phyloP scores from a whole-genome alignment of 2,888 invertebrate genomes.

The Taenaris catops region DNA sequence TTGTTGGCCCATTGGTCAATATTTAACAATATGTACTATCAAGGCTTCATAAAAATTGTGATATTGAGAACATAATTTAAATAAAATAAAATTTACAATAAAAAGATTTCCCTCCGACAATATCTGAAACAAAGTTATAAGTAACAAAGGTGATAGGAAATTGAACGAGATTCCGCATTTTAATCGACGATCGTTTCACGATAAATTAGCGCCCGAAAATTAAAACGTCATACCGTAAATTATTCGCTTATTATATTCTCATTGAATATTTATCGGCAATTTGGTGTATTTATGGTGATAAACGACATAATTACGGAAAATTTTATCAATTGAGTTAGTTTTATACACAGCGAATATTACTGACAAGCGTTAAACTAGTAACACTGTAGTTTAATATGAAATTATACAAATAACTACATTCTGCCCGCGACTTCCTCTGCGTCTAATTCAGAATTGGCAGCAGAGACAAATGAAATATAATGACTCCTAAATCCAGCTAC shows the following conservation, averaged over 20 bases:
- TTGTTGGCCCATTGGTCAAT: no score
- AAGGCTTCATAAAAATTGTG: no score
- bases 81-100: no score
- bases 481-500: no score
- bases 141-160: conserved; percentile 13
- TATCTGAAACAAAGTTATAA: conserved; percentile 3
- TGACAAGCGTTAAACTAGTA: conserved; percentile 4
- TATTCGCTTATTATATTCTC: conserved; percentile 26
- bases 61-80: no score
- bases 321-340: conserved; percentile 25
- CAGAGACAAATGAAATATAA: no score
- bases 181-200: conserved; percentile 18
- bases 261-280: conserved; percentile 29
- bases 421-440: no score
- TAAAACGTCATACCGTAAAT: conserved; percentile 28
- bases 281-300: conserved; percentile 27
- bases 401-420: no score
- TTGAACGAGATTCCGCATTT: conserved; percentile 11
- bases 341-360: conserved; percentile 9
- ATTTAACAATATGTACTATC: no score
- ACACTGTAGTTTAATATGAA: no score
- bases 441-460: no score
- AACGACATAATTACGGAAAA: conserved; percentile 22
- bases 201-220: conserved; percentile 26
- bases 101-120: no score